Evolutionary conservation across 2,797 vertebrate species (phyloP).

Genomic region (Pantherophis alleghaniensis): DNA sequence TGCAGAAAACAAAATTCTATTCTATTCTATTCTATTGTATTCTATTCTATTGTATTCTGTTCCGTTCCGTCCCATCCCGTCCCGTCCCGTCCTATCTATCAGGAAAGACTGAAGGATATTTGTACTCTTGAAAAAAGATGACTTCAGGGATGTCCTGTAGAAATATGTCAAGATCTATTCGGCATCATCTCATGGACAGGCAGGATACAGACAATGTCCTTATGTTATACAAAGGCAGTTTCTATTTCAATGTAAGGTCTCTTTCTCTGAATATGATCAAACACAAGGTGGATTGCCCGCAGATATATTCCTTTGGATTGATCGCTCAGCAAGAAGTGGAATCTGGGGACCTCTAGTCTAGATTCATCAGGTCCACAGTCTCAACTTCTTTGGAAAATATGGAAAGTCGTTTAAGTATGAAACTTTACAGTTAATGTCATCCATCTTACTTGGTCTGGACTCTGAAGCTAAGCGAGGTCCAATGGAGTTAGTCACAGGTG

Average conservation of each 20-base stretch:
- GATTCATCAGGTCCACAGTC: background rate
- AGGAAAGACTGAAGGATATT: background rate
- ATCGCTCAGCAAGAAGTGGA: background rate
- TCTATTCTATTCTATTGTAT: too few species aligned
- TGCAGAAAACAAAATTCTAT: too few species aligned
- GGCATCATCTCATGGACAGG: background rate
- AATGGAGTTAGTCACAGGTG: background rate
- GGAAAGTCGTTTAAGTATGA: background rate
- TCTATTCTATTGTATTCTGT: too few species aligned
- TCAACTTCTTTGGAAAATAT: background rate
- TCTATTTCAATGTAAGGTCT: background rate
- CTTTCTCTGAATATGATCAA: background rate
- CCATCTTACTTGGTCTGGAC: background rate
- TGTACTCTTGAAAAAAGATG: background rate
- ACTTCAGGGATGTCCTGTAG: background rate
- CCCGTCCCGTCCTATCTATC: background rate
- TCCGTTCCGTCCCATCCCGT: too few species aligned
- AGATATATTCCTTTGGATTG: background rate
- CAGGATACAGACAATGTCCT: background rate
- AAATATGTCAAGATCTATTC: background rate
- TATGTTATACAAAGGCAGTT: background rate
- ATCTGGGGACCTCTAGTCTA: background rate
- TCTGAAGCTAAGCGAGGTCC: background rate
- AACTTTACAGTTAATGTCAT: background rate
- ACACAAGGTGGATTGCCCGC: background rate